Evolutionary conservation across 2,888 invertebrate species (phyloP).

Genomic region (Drosophila tripunctata): DNA sequence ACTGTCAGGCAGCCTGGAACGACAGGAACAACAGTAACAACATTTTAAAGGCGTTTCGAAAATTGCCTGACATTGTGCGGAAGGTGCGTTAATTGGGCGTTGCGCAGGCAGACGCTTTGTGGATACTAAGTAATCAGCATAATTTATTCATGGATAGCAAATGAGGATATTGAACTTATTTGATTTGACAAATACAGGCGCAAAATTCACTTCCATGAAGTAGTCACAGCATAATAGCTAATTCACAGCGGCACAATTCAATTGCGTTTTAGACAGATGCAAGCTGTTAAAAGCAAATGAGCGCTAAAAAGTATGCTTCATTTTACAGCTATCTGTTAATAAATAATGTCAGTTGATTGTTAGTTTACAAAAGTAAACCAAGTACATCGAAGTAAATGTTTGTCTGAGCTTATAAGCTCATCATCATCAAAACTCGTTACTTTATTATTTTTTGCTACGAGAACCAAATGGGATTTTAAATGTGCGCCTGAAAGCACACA

Average conservation of each 20-base stretch:
- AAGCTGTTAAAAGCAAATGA: conserved; percentile 5
- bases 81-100: conserved; percentile 52
- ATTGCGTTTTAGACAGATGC: conserved; percentile 9
- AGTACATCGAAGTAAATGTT: not conserved
- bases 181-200: conserved; percentile 12
- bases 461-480: too few relatives aligned
- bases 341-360: conserved; percentile 2
- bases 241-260: conserved; percentile 8
- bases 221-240: not conserved
- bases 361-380: not conserved
- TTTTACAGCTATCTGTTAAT: conserved; percentile 10
- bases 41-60: conserved; percentile 38
- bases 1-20: conserved; percentile 52
- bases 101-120: not conserved
- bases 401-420: not conserved
- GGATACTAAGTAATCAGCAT: conserved; percentile 51
- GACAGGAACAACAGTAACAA: conserved; percentile 14
- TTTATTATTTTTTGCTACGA: too few relatives aligned
- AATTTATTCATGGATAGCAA: conserved; percentile 44
- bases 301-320: conserved; percentile 9
- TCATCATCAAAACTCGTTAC: not conserved
- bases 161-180: conserved; percentile 46
- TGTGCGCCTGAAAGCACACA: too few relatives aligned
- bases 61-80: conserved; percentile 52
- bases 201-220: not conserved